Percentiles rank a stretch among this genome's conserved stretches.
phyloP scores from a whole-genome alignment of 2,797 vertebrate species.

The Sebastes vulpes region DNA sequence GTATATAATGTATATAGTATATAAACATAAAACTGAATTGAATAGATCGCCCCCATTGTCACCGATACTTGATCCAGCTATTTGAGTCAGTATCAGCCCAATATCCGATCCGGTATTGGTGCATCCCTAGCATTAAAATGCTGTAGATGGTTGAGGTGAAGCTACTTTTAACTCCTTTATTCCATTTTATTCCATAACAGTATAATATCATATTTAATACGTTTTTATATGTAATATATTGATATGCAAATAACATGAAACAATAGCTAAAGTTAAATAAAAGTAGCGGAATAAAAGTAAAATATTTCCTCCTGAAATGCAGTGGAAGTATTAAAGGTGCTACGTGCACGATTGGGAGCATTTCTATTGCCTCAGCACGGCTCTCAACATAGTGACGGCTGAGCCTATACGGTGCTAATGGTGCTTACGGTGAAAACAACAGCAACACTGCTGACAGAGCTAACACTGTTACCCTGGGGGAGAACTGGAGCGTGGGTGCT shows the following conservation, averaged over 20 bases:
- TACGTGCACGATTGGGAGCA: accelerated
- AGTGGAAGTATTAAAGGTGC: not conserved
- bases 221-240: not conserved
- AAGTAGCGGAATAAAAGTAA: not conserved
- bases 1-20: too few species aligned
- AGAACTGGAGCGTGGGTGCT: too few species aligned
- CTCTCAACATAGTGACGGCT: not conserved
- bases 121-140: not conserved
- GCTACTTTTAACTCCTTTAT: not conserved
- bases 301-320: not conserved
- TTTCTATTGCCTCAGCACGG: not conserved
- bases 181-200: not conserved
- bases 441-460: too few species aligned
- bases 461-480: too few species aligned
- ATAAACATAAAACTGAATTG: too few species aligned
- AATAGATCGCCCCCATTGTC: too few species aligned
- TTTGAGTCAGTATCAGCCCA: too few species aligned
- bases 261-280: not conserved
- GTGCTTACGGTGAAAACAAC: too few species aligned
- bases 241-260: not conserved
- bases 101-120: too few species aligned
- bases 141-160: not conserved
- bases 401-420: too few species aligned
- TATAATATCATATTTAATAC: not conserved
- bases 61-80: too few species aligned